A percentile compares a stretch with the other conserved stretches of the same genome.
Evolutionary conservation across 2,797 vertebrate genomes (phyloP).

Genomic region (Coilia nasus): DNA sequence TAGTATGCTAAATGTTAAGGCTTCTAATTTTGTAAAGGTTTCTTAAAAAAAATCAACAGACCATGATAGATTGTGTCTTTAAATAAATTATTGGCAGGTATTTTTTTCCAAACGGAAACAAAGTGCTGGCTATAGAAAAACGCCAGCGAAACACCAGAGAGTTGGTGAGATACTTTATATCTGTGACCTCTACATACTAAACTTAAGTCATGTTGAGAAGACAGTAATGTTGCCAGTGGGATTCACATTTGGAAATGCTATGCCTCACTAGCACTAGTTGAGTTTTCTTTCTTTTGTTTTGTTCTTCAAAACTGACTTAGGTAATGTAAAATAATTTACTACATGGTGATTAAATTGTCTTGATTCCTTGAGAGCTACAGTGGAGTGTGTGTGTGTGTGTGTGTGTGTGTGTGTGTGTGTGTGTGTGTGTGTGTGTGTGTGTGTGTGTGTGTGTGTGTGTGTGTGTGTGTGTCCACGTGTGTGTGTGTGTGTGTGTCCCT

Average conservation of each 20-base stretch:
- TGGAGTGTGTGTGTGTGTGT: not conserved
- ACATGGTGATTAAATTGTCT: not conserved
- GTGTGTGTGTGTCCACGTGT: not conserved
- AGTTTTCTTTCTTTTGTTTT: not conserved
- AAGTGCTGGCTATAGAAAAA: not conserved
- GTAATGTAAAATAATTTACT: not conserved
- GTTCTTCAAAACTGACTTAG: not conserved
- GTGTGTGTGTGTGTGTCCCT: not conserved
- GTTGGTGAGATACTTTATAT: not conserved
- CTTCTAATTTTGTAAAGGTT: not conserved
- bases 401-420: not conserved
- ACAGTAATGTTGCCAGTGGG: not conserved
- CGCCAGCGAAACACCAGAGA: not conserved
- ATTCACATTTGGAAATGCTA: not conserved
- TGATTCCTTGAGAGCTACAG: not conserved
- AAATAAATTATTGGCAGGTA: not conserved
- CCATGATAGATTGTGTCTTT: not conserved
- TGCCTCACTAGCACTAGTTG: not conserved
- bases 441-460: not conserved
- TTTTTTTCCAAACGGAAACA: not conserved
- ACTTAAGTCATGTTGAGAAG: not conserved
- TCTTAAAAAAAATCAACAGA: not conserved
- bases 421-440: not conserved
- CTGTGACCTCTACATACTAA: not conserved
- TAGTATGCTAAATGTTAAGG: constrained; percentile 23